A percentile compares a stretch with the other conserved stretches of the same genome.
phyloP scores from a whole-genome alignment of 2,113 vertebrate species.

The Ciconia maguari region DNA sequence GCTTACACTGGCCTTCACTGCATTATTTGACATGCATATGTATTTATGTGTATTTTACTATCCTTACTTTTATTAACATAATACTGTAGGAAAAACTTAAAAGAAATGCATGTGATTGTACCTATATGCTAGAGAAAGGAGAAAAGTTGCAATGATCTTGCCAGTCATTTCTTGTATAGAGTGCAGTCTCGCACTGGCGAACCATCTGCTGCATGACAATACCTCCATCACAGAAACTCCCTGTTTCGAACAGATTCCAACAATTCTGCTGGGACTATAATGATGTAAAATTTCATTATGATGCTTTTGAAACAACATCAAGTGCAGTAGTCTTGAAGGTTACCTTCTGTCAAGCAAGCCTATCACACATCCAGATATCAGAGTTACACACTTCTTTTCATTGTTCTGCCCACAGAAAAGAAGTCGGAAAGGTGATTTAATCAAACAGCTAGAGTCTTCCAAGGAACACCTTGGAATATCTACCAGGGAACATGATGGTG shows the following conservation, averaged over 20 bases:
- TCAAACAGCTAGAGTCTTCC: background rate
- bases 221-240: background rate
- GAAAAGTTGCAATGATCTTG: background rate
- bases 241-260: background rate
- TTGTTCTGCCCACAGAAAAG: background rate
- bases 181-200: rapidly evolving
- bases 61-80: background rate
- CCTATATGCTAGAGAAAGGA: background rate
- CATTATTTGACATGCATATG: background rate
- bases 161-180: background rate
- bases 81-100: background rate
- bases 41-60: background rate
- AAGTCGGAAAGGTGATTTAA: background rate
- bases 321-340: background rate
- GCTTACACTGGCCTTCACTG: background rate
- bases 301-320: background rate
- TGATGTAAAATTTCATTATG: background rate
- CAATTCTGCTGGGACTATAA: background rate
- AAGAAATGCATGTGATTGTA: background rate
- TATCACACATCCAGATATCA: background rate
- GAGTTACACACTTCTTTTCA: background rate
- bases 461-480: background rate
- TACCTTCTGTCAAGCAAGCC: background rate
- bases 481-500: background rate
- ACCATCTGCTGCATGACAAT: background rate